Conservation (phyloP, 2,113 vertebrate species). For the Mobula birostris region DNA sequence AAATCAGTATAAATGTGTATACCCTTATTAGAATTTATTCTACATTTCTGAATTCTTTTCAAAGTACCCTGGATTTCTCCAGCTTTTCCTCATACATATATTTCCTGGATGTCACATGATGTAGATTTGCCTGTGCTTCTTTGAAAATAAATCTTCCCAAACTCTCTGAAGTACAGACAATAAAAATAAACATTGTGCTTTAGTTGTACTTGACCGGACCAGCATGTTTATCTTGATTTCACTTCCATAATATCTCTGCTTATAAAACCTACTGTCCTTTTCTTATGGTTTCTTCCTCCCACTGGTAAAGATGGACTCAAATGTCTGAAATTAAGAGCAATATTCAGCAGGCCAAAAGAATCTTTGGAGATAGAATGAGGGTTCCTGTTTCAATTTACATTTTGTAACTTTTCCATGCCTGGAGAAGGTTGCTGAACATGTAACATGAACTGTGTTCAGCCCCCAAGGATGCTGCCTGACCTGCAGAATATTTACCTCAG, state of each 20-base stretch:
- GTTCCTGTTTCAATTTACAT: no score
- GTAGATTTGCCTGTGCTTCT: no score
- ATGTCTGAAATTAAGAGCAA: neutral
- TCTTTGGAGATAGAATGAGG: no score
- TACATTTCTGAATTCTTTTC: neutral
- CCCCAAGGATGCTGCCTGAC: no score
- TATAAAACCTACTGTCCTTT: neutral
- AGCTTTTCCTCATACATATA: no score
- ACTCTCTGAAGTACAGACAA: neutral
- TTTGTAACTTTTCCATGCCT: no score
- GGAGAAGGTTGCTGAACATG: no score
- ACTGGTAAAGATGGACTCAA: neutral
- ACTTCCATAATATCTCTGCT: neutral
- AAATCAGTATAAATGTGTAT: neutral
- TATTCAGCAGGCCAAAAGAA: no score
- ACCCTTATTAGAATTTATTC: neutral
- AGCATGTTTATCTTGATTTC: neutral
- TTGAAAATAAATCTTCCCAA: no score
- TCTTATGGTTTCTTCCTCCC: neutral
- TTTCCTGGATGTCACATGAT: no score
- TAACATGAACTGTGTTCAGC: no score
- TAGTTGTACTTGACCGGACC: neutral
- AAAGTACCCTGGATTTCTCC: neutral
- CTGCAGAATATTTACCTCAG: no score
- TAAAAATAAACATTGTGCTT: neutral